Conservation (phyloP, 2,113 vertebrate genomes). For the Leptodactylus fuscus region DNA sequence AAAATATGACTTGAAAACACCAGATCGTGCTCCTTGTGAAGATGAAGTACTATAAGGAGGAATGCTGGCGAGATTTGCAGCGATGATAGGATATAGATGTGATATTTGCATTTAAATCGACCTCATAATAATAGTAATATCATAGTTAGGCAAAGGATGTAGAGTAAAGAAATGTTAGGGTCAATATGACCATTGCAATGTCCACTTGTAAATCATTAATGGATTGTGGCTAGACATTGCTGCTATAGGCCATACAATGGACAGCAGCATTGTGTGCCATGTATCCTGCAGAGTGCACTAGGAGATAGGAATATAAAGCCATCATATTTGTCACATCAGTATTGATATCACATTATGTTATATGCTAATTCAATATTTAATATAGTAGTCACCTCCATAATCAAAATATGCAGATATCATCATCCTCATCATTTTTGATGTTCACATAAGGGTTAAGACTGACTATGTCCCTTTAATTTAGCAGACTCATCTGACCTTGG, state of each 20-base stretch:
- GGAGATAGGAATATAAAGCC: not conserved
- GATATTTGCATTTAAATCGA: not conserved
- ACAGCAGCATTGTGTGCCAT: not conserved
- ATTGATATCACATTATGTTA: not conserved
- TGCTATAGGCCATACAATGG: conserved; percentile 25
- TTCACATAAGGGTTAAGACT: not conserved
- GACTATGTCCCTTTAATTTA: not conserved
- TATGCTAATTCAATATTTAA: not conserved
- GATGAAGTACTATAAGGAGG: not conserved
- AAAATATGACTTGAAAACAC: not conserved
- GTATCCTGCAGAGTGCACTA: not conserved
- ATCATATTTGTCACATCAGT: not conserved
- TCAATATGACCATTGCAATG: not conserved
- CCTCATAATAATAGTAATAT: conserved; percentile 10
- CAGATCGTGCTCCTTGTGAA: not conserved
- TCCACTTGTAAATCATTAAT: not conserved
- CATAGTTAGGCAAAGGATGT: not conserved
- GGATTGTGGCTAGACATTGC: conserved; percentile 1
- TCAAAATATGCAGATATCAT: not conserved
- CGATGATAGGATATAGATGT: not conserved
- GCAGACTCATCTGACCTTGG: conserved; percentile 1
- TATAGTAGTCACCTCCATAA: not conserved
- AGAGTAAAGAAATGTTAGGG: too few species aligned
- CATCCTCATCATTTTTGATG: not conserved
- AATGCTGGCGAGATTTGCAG: too few species aligned